phyloP scores from a whole-genome alignment of 2,113 vertebrate species.

The Illadopsis cleaveri region DNA sequence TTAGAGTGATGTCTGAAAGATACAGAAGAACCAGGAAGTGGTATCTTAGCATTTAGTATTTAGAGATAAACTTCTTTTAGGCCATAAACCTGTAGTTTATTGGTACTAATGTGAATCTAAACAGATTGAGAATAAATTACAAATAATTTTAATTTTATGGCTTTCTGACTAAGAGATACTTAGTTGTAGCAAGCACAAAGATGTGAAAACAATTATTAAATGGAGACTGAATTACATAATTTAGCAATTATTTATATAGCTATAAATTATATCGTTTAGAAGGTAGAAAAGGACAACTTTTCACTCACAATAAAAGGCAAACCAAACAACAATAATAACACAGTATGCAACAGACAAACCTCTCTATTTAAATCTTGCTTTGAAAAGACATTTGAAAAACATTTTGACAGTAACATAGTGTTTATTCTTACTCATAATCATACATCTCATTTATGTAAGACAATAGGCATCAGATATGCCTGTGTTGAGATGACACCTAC shows the following conservation, averaged over 20 bases:
- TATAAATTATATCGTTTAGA: background rate
- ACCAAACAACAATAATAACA: background rate
- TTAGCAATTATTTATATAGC: background rate
- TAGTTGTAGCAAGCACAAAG: background rate
- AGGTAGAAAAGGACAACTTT: background rate
- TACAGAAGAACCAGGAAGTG: background rate
- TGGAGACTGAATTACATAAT: background rate
- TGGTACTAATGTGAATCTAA: background rate
- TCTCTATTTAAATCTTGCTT: background rate
- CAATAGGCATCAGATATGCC: background rate
- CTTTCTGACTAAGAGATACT: background rate
- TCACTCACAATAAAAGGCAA: background rate
- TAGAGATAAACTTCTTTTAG: background rate
- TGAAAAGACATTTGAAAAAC: background rate
- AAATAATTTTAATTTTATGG: background rate
- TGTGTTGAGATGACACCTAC: background rate
- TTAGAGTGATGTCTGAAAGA: background rate
- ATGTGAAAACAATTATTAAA: background rate
- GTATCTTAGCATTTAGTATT: background rate
- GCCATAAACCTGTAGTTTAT: background rate
- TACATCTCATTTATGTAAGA: background rate
- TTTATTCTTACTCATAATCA: background rate
- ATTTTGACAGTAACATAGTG: background rate
- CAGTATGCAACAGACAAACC: background rate
- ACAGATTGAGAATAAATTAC: background rate